Conservation (phyloP, 2,888 invertebrate species). For the Rhopalosiphum nymphaeae region DNA sequence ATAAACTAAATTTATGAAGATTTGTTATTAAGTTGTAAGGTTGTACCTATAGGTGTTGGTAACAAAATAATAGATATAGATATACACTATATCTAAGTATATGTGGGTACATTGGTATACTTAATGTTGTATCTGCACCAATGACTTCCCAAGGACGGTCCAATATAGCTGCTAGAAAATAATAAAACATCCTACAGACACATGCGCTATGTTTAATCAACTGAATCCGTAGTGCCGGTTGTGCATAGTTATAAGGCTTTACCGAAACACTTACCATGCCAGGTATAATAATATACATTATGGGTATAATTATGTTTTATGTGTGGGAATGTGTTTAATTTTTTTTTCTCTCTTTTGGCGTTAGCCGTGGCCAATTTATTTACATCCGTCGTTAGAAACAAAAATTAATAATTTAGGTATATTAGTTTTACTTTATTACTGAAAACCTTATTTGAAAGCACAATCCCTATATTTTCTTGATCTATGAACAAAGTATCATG, state of each 20-base stretch:
- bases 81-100: background rate
- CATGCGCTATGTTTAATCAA: constrained; percentile 35
- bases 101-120: background rate
- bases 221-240: constrained; percentile 40
- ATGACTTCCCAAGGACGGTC: constrained; percentile 21
- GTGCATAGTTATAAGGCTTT: constrained; percentile 8
- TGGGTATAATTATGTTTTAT: constrained; percentile 38
- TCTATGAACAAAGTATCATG: background rate
- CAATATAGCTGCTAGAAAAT: background rate
- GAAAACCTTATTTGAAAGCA: background rate
- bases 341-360: background rate
- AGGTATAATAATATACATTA: constrained; percentile 19
- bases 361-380: constrained; percentile 35
- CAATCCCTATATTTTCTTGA: background rate
- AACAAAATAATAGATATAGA: background rate
- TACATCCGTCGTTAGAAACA: constrained; percentile 8
- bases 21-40: background rate
- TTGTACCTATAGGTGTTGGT: background rate
- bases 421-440: background rate
- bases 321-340: constrained; percentile 35
- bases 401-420: background rate
- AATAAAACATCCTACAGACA: constrained; percentile 17
- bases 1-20: background rate
- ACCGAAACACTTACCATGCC: constrained; percentile 30
- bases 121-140: constrained; percentile 21